Percentiles rank a stretch among this genome's conserved stretches.
These are phyloP conservation scores for Orius laevigatus DNA, from an alignment of 1,140 invertebrate species.

Conservation along the genomic window DNA sequence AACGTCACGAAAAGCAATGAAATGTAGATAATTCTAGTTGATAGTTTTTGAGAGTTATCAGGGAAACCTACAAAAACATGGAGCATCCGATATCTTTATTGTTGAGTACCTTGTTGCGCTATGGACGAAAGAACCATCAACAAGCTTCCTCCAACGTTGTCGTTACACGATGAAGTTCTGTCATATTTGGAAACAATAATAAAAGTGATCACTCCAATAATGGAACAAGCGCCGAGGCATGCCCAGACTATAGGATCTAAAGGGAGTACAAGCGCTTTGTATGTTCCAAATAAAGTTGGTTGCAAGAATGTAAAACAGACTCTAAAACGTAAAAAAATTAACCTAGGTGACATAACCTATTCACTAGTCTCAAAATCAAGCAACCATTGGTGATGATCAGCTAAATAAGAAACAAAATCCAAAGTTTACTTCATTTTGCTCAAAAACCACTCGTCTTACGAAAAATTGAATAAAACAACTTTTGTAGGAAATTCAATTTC, in stretches of 20 bases:
- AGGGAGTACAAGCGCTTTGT: constrained; percentile 10
- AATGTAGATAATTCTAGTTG: neutral
- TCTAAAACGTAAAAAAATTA: constrained; percentile 1
- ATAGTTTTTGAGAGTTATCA: constrained; percentile 4
- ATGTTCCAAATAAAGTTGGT: constrained; percentile 11
- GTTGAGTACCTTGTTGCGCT: constrained; percentile 3
- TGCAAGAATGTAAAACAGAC: constrained; percentile 10
- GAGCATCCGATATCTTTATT: too few species aligned
- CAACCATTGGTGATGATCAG: too few species aligned
- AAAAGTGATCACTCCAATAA: neutral
- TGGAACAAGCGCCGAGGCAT: neutral
- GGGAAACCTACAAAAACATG: constrained; percentile 4
- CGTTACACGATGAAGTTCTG: constrained; percentile 5
- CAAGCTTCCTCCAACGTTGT: constrained; percentile 6
- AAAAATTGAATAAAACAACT: too few species aligned
- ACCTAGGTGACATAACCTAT: too few species aligned
- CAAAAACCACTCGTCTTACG: too few species aligned
- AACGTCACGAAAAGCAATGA: neutral
- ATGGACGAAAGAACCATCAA: constrained; percentile 7
- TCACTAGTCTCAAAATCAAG: too few species aligned
- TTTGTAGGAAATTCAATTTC: too few species aligned
- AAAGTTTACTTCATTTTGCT: too few species aligned
- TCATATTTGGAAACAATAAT: constrained; percentile 1
- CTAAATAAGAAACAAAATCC: too few species aligned
- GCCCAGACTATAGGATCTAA: constrained; percentile 6